Percentiles rank a stretch among this genome's conserved stretches.
phyloP scores from a whole-genome alignment of 2,888 invertebrate genomes.

The Xanthostigma xanthostigma region DNA sequence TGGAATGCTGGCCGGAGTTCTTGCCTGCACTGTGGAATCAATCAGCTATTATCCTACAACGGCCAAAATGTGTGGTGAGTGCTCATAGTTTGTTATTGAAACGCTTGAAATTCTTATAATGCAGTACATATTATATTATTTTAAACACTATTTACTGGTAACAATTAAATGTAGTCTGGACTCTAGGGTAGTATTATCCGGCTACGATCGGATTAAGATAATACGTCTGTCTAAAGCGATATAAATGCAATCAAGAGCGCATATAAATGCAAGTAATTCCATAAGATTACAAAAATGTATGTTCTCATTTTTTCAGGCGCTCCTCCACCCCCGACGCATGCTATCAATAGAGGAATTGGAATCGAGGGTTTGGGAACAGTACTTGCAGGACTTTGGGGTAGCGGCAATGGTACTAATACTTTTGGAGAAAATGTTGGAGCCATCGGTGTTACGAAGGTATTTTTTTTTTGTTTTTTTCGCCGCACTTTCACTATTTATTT shows the following conservation, averaged over 20 bases:
- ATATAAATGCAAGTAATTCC: background rate
- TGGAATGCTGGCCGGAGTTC: slow-evolving; percentile 63
- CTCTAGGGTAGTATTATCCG: too few relatives aligned
- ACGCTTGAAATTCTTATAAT: too few relatives aligned
- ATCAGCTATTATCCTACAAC: slow-evolving; percentile 88
- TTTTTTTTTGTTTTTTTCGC: background rate
- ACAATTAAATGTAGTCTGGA: too few relatives aligned
- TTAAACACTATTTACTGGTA: too few relatives aligned
- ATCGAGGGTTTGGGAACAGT: slow-evolving; percentile 76
- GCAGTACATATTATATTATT: too few relatives aligned
- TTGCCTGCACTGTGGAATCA: slow-evolving; percentile 68
- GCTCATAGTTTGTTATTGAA: background rate
- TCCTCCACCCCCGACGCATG: slow-evolving; percentile 70
- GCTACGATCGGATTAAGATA: too few relatives aligned
- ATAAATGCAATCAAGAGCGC: too few relatives aligned
- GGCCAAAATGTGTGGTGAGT: slow-evolving; percentile 59
- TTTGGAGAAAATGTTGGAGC: slow-evolving; percentile 85
- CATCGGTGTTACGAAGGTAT: slow-evolving; percentile 70
- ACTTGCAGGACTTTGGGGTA: slow-evolving; percentile 71
- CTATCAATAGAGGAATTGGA: slow-evolving; percentile 74
- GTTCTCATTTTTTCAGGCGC: slow-evolving; percentile 36
- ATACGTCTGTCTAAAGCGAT: too few relatives aligned
- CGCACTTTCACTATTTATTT: too few relatives aligned
- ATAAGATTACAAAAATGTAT: background rate
- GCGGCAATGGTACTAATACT: slow-evolving; percentile 77